Percentiles rank a stretch among this genome's conserved stretches.
Conservation (phyloP, 2,888 invertebrate genomes). For the Cinara cedri region DNA sequence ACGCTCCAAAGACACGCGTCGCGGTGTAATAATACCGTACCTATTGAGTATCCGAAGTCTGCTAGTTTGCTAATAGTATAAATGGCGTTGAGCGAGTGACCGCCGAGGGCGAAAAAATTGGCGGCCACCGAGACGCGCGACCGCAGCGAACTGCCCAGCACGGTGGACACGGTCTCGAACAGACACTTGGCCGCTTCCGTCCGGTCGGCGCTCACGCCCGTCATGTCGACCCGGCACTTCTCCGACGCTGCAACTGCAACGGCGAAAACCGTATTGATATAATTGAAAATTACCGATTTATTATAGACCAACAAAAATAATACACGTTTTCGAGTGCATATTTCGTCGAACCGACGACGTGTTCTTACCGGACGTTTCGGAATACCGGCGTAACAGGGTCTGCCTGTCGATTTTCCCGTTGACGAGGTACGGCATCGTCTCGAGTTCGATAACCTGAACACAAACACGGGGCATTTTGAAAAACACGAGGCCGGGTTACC, state of each 20-base stretch:
- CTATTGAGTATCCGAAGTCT: constrained; percentile 78
- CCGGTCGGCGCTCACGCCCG: constrained; percentile 69
- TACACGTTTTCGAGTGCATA: too few relatives aligned
- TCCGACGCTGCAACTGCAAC: background rate
- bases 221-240: constrained; percentile 67
- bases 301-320: too few relatives aligned
- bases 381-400: constrained; percentile 73
- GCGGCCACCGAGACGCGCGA: constrained; percentile 70
- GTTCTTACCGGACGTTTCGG: constrained; percentile 70
- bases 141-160: constrained; percentile 68
- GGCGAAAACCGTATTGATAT: too few relatives aligned
- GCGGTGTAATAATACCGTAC: too few relatives aligned
- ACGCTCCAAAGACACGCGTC: too few relatives aligned
- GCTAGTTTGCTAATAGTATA: constrained; percentile 78
- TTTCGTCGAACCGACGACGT: too few relatives aligned
- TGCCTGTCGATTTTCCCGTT: constrained; percentile 90
- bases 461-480: background rate
- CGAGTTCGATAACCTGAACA: constrained; percentile 71
- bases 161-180: constrained; percentile 76
- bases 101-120: constrained; percentile 82
- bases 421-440: constrained; percentile 78
- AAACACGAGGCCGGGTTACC: too few relatives aligned
- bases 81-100: constrained; percentile 85
- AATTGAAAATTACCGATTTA: too few relatives aligned
- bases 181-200: constrained; percentile 72